Evolutionary conservation across 2,113 vertebrate genomes (phyloP), one percentile per base, ranked within the genome.

Genomic region (Tyto alba): DNA sequence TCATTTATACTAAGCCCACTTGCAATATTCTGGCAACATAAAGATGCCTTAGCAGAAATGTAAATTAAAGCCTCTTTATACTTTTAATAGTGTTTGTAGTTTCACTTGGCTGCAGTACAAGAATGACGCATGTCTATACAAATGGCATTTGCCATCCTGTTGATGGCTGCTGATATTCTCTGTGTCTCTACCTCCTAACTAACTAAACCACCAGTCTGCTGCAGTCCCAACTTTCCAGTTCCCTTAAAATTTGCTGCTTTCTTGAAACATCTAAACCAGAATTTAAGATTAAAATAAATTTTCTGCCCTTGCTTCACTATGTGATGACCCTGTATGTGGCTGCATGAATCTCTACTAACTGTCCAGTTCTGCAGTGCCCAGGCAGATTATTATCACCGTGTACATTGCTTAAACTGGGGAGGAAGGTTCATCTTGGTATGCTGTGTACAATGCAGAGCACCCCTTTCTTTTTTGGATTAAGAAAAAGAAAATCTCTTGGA

Each of bases 51-150:
- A 91, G 59, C 56, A 95, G 57, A 77, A 95, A 89, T 95, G 87
- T 94, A 96, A 91, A 96, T 95, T 52, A 95, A 94, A 93, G 21
- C 45, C 64, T 90, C 93, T 95, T 93, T 95, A 72, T 79, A 79
- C 43, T 95, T 95, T 89, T 87, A 87, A 87, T 79, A 89, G 73
- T 94, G 93, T 94, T 96, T 92, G 94, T 95, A 97, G 95, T 95
- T 96, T 96, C 94, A 89, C 91, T 96, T 96, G 94, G 93, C 96
- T 94, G 87, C n/a, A 7, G 89, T 93, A 96, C 94, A 97, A 93
- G 81, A 95, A 96, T 96, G 91, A 94, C 93, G 95, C 93, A 93
- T 92, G 94, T 95, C 94, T 94, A 48, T 88, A 88, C 85, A 76
- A 96, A 94, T 48, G 85, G 66, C 91, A 83, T 89, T 96, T 96